A percentile compares a stretch with the other conserved stretches of the same genome.
These are phyloP conservation scores for Penelope pileata DNA, from an alignment of 2,113 vertebrate species.

Conservation along the genomic window DNA sequence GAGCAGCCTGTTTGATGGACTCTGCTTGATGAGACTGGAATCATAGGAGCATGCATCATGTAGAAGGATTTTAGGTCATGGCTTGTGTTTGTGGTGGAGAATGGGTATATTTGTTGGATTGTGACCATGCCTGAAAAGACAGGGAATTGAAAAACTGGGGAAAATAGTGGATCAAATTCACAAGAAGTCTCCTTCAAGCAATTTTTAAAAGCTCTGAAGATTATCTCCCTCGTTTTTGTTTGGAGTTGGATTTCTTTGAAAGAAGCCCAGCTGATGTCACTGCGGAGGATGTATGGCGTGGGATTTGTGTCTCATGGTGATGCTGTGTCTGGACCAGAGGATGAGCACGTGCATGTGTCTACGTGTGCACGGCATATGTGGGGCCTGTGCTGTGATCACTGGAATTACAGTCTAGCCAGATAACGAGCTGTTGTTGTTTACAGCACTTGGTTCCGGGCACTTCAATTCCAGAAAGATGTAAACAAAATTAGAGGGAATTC, in stretches of 20 bases:
- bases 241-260: not conserved
- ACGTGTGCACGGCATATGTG: not conserved
- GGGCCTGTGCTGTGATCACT: constrained; percentile 18
- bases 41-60: not conserved
- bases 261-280: not conserved
- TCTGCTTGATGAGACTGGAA: not conserved
- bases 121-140: not conserved
- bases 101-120: not conserved
- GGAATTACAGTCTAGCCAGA: constrained; percentile 67
- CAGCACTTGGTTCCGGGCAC: constrained; percentile 59
- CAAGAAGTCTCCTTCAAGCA: not conserved
- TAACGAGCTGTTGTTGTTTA: constrained; percentile 72
- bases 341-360: not conserved
- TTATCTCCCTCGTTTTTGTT: not conserved
- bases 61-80: not conserved
- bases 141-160: not conserved
- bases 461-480: constrained; percentile 73
- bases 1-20: not conserved
- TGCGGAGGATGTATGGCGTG: accelerated
- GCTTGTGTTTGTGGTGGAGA: not conserved
- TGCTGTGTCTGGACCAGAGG: not conserved
- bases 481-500: constrained; percentile 78
- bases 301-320: accelerated
- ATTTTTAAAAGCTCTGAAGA: not conserved
- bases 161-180: not conserved